These are phyloP conservation scores for Microcebus jonahi DNA, from an alignment of 2,113 vertebrate genomes.

Conservation along the genomic window DNA sequence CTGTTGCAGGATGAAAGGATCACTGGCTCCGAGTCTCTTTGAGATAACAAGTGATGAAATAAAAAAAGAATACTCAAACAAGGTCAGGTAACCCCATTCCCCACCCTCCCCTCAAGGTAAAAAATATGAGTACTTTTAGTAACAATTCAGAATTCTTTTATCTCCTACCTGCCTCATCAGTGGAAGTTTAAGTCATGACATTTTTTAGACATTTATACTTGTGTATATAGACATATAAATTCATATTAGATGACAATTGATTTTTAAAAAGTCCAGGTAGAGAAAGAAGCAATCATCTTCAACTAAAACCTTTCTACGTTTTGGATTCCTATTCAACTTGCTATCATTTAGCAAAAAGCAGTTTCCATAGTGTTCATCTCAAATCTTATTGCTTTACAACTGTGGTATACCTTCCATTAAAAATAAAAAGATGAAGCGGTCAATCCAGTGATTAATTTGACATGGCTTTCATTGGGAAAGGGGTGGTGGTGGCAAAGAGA, in stretches of 20 bases:
- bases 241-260: slow-evolving; percentile 50
- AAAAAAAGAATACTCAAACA: slow-evolving; percentile 37
- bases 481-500: slow-evolving; percentile 50
- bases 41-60: slow-evolving; percentile 63
- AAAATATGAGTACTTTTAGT: slow-evolving; percentile 75
- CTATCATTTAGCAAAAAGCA: slow-evolving; percentile 76
- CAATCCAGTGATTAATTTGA: slow-evolving; percentile 81
- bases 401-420: slow-evolving; percentile 80
- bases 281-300: slow-evolving; percentile 77
- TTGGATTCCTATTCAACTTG: slow-evolving; percentile 80
- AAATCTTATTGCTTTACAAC: slow-evolving; percentile 87
- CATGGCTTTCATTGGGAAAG: slow-evolving; percentile 85
- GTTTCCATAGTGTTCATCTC: slow-evolving; percentile 81
- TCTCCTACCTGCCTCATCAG: slow-evolving; percentile 62
- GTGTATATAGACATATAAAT: slow-evolving; percentile 62
- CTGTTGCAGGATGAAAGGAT: slow-evolving; percentile 54
- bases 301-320: slow-evolving; percentile 79
- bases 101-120: slow-evolving; percentile 51
- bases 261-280: slow-evolving; percentile 73
- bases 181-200: slow-evolving; percentile 60
- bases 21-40: slow-evolving; percentile 60
- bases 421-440: slow-evolving; percentile 76
- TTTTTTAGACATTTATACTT: slow-evolving; percentile 45
- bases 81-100: not conserved
- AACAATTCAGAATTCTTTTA: slow-evolving; percentile 71